Percentiles rank a stretch among this genome's conserved stretches.
Evolutionary conservation across 1,140 invertebrate genomes (phyloP).

Genomic region (Scylla paramamosain): DNA sequence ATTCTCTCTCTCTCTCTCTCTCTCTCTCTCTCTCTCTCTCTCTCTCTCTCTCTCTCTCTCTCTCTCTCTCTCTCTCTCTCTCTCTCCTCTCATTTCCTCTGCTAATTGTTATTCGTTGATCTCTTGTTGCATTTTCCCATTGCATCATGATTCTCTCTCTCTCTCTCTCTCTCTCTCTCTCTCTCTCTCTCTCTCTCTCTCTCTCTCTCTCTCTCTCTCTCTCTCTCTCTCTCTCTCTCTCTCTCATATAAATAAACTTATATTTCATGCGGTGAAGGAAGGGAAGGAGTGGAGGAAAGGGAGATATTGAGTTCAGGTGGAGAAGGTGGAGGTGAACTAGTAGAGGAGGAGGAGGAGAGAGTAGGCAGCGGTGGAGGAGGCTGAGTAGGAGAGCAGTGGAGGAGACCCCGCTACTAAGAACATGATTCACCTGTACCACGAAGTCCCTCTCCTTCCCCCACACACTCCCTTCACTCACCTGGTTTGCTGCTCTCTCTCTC

Average conservation of each 20-base stretch:
- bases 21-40: neutral
- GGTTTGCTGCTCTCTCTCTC: neutral
- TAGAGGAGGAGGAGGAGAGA: no score
- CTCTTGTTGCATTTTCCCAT: no score
- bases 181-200: neutral
- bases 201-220: neutral
- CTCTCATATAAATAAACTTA: no score
- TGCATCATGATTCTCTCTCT: neutral
- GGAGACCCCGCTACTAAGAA: neutral
- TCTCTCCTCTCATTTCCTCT: no score
- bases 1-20: neutral
- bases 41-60: neutral
- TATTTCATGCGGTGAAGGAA: no score
- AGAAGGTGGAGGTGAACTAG: neutral
- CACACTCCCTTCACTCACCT: neutral
- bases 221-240: neutral
- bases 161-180: conserved; percentile 23
- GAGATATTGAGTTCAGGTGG: neutral
- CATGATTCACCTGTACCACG: neutral
- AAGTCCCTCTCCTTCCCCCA: neutral
- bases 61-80: neutral
- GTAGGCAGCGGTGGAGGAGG: neutral
- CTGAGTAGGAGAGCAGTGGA: neutral
- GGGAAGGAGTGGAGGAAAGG: no score
- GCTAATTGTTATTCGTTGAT: no score